Base-by-base conservation (phyloP, 1,140 invertebrate species). In the Centruroides sculpturatus region DNA sequence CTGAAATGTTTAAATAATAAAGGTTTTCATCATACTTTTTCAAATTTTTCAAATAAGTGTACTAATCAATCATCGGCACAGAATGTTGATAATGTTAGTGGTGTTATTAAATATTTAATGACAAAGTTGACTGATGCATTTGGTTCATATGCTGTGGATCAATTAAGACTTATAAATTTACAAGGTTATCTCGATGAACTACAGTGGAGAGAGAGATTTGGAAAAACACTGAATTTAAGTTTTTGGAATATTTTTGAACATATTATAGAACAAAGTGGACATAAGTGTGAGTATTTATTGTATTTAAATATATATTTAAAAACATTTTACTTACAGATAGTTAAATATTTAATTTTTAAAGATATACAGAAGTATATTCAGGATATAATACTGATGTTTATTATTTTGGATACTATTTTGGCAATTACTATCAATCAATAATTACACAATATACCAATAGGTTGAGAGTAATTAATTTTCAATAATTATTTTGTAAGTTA, bases 241-340 rank as follows among this genome's bases (percentile, higher is more conserved):
- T 57, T 57, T 51, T 57, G 56, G 56, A 57, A 57, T 51, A 57
- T 57, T 51, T 13, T 57, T 35, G 35, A 12, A 34, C n/a, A 57
- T 13, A 57, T 57, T 35, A 36, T 12, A 11, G 47, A 46, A 11
- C 56, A 57, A 23, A 49, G 23, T 48, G 56, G 56, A 13, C 12
- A 48, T 35, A 46, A 6, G 23, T 13, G 56, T 57, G 46, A 57
- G 35, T 48, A 53, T 53, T 6, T 53, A 5, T 53, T 53, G 12
- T 51, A n/a, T 51, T 51, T 51, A 34, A 51, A 34, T 12, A 34
- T 34, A 51, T n/a, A n/a, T 59, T 35, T 35, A 60, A 36, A 5
- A 50, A 5, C 8, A 48, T 34, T 61, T 61, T 57, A 0, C 56
- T 51, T n/a, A 50, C 49, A 51, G 49, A 51, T 51, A n/a, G 1